These are phyloP conservation scores for Beaufortia kweichowensis DNA, from an alignment of 2,113 vertebrate species.

Conservation along the genomic window DNA sequence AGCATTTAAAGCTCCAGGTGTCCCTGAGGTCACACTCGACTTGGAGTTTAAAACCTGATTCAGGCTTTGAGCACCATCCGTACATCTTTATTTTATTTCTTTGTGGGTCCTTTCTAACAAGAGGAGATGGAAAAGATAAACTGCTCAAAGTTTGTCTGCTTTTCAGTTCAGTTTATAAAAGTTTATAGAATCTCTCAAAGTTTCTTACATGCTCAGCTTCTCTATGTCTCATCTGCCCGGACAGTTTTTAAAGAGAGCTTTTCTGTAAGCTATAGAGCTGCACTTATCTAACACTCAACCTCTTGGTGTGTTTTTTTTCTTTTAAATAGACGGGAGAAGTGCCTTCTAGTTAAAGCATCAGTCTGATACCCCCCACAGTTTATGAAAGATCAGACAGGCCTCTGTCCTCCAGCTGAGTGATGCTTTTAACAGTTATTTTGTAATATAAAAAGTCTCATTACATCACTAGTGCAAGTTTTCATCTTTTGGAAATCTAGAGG, in stretches of 20 bases:
- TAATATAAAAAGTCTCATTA: slow-evolving; percentile 29
- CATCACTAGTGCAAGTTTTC: background rate
- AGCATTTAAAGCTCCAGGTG: slow-evolving; percentile 2
- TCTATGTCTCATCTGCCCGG: background rate
- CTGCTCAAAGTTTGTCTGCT: background rate
- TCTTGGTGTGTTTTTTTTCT: no score
- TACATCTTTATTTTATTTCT: background rate
- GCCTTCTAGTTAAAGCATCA: background rate
- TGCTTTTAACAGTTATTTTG: slow-evolving; percentile 2
- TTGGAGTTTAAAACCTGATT: background rate
- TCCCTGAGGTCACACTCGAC: background rate
- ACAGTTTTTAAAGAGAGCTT: slow-evolving; percentile 9
- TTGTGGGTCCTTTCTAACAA: slow-evolving; percentile 9
- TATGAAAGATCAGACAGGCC: slow-evolving; percentile 4
- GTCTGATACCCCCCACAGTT: background rate
- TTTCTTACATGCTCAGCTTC: slow-evolving; percentile 27
- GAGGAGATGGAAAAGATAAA: background rate
- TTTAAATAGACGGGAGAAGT: background rate
- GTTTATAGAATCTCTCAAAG: slow-evolving; percentile 17
- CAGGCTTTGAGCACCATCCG: background rate
- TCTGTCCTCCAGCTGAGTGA: slow-evolving; percentile 35
- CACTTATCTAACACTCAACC: slow-evolving; percentile 14
- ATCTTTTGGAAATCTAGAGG: background rate
- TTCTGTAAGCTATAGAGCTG: slow-evolving; percentile 13
- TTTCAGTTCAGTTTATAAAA: slow-evolving; percentile 1